Base-by-base conservation (phyloP, 2,113 vertebrate genomes). In the Syngnathus typhle region DNA sequence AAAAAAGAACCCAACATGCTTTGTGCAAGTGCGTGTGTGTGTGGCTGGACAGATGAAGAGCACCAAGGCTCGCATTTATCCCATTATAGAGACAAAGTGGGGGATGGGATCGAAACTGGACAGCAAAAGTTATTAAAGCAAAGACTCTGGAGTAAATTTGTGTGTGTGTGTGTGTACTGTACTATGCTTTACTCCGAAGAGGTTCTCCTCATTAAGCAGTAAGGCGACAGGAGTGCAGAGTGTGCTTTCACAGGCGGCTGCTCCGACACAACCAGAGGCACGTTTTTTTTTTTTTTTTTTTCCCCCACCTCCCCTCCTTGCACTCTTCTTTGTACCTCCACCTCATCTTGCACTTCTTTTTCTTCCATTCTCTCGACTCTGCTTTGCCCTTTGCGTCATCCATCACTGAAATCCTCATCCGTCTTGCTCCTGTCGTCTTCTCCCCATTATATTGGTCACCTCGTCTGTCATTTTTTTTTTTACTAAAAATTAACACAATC, bases 101-200 rank as follows among this genome's bases (percentile, higher is more conserved):
- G 84, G 84, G 82, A 81, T 73, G 84, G 86, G 84, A 66, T 70
- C 44, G 75, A 70, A 84, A 83, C 72, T 81, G 84, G 79, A 82
- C 79, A 60, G 77, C 84, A 84, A 82, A 89, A 89, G 84, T 84
- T 85, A 89, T 91, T 88, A 89, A 32, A 89, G 84, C 87, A 88
- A 84, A 85, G 81, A 77, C 74, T 65, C 58, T 43, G 81, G 71
- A 79, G 87, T 88, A 90, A 88, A 89, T 89, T 78, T 21, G 36
- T 65, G 64, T 54, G 41, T 1, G 13, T 7, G 5, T 46, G 21
- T 63, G 60, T 62, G 10, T 83, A 55, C 60, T 60, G 36, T 64
- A 64, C 54, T 63, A 44, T 44, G 65, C 52, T 54, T 10, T 74
- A 44, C 74, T 83, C 79, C 82, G 60, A 63, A 82, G 88, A 87